These are phyloP conservation scores for Pontoporia blainvillei DNA, from an alignment of 2,113 vertebrate genomes.

Conservation along the genomic window DNA sequence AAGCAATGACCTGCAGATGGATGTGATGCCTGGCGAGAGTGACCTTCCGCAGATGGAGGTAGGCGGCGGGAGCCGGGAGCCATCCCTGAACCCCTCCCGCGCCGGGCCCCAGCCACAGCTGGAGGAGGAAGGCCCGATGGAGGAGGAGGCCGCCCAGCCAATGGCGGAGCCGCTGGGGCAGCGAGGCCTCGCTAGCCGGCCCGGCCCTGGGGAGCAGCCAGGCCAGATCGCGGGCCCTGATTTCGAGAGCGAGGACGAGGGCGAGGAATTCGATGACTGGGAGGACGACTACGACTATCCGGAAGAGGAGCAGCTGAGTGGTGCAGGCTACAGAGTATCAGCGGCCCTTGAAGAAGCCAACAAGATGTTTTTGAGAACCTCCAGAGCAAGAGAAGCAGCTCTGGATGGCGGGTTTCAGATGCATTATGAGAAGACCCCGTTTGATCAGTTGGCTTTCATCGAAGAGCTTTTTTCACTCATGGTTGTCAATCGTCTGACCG, in stretches of 20 bases:
- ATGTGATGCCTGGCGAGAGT: conserved; percentile 55
- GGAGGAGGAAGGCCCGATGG: conserved; percentile 67
- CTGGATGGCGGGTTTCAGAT: conserved; percentile 61
- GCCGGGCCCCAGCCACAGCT: background rate
- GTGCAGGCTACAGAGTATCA: conserved; percentile 51
- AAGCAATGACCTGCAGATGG: conserved; percentile 66
- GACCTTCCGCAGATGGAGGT: conserved; percentile 68
- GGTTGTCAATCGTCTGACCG: conserved; percentile 71
- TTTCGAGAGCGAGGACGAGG: conserved; percentile 57
- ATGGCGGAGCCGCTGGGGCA: conserved; percentile 13
- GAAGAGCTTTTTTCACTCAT: conserved; percentile 73
- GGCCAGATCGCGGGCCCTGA: background rate
- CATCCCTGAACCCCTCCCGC: background rate
- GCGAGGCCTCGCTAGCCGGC: background rate
- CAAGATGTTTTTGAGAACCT: conserved; percentile 64
- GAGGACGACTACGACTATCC: conserved; percentile 66
- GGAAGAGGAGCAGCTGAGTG: conserved; percentile 49
- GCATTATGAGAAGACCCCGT: conserved; percentile 70
- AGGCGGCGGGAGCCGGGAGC: conserved; percentile 58
- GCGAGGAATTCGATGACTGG: conserved; percentile 67
- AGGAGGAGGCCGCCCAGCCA: conserved; percentile 52
- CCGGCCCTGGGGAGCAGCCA: background rate
- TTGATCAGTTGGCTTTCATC: conserved; percentile 69
- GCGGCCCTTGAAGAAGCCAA: conserved; percentile 68
- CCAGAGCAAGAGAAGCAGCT: conserved; percentile 36